phyloP scores from a whole-genome alignment of 2,888 invertebrate species.

The Atethmia centrago region DNA sequence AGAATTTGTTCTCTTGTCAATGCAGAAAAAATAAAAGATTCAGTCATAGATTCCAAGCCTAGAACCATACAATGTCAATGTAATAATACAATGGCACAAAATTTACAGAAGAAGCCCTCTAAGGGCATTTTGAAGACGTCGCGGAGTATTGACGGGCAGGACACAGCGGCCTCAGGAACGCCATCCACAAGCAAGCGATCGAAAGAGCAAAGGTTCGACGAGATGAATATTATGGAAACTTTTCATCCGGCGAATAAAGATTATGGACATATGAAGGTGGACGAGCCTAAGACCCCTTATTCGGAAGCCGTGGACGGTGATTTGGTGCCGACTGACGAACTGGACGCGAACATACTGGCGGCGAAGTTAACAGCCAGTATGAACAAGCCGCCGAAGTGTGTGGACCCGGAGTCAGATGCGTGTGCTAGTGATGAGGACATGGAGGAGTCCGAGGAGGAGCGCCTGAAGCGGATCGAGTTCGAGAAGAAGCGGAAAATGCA shows the following conservation, averaged over 20 bases:
- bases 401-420: conserved; percentile 84
- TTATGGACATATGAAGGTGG: conserved; percentile 99
- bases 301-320: conserved; percentile 91
- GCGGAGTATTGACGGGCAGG: conserved; percentile 95
- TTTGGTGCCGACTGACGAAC: conserved; percentile 90
- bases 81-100: conserved; percentile 92
- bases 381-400: conserved; percentile 87
- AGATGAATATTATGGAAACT: conserved; percentile 99
- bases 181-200: conserved; percentile 86
- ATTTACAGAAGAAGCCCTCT: conserved; percentile 95
- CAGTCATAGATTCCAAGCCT: conserved; percentile 57
- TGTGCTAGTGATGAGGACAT: conserved; percentile 91
- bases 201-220: conserved; percentile 97
- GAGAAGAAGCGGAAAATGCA: conserved; percentile 98
- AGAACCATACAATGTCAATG: conserved; percentile 71
- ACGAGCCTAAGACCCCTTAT: conserved; percentile 99
- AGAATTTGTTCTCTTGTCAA: conserved; percentile 67
- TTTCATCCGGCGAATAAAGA: conserved; percentile 99
- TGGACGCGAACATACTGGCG: conserved; percentile 94
- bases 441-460: conserved; percentile 91
- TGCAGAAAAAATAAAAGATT: conserved; percentile 67
- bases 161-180: conserved; percentile 70
- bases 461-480: conserved; percentile 94
- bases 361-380: conserved; percentile 92
- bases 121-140: conserved; percentile 98